A percentile compares a stretch with the other conserved stretches of the same genome.
Conservation (phyloP, 35 echinoderm and acorn worm genomes). For the Chiridota heheva region DNA sequence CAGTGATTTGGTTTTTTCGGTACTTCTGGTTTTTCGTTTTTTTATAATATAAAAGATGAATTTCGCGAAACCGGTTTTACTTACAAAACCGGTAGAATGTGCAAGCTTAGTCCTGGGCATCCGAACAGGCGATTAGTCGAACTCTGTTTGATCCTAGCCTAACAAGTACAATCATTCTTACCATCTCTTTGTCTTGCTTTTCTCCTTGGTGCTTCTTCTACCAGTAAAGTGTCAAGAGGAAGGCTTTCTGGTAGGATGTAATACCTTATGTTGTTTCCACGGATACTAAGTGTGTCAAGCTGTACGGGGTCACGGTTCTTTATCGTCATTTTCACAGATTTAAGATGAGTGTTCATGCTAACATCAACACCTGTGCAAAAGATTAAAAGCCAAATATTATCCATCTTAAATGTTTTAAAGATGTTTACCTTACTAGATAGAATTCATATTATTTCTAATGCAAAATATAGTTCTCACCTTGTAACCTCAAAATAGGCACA, state of each 20-base stretch:
- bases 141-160: too few species aligned
- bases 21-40: too few species aligned
- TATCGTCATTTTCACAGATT: conserved; percentile 91
- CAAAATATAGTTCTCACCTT: too few species aligned
- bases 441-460: background rate
- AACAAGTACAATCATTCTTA: too few species aligned
- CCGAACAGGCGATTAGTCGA: too few species aligned
- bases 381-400: background rate
- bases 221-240: conserved; percentile 85
- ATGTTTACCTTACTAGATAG: background rate
- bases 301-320: conserved; percentile 89
- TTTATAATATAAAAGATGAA: too few species aligned
- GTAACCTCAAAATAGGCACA: too few species aligned
- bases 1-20: too few species aligned
- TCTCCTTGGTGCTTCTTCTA: conserved; percentile 92
- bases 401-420: background rate
- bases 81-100: too few species aligned
- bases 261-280: conserved; percentile 98
- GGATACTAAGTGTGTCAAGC: conserved; percentile 85
- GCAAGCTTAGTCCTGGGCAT: too few species aligned
- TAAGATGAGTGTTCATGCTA: conserved; percentile 96
- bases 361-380: conserved; percentile 84
- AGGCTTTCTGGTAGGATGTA: conserved; percentile 97
- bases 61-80: too few species aligned
- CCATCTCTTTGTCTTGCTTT: conserved; percentile 83